Evolutionary conservation across 2,888 invertebrate species (phyloP), one percentile per base, ranked within the genome.

Genomic region (Lypha dubia): DNA sequence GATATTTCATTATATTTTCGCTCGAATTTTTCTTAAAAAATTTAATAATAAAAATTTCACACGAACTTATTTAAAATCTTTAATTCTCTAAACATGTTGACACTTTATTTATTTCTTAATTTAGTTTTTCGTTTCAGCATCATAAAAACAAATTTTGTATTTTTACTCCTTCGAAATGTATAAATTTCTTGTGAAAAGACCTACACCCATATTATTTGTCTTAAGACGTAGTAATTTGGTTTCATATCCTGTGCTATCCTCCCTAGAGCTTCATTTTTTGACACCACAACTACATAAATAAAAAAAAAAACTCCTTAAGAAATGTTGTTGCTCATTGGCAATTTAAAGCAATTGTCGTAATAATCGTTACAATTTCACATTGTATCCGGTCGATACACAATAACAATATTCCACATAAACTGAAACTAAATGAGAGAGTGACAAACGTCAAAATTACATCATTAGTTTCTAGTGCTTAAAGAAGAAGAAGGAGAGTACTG

Each of bases 281-380:
- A 56, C 53, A 20, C 60, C 58, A 46, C 60, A 35, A 17, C 35
- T 63, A 46, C 38, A n/a, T n/a, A n/a, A n/a, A n/a, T n/a, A n/a
- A n/a, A n/a, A 58, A 24, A 3, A 35, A 35, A 51, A 73, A 51
- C 20, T n/a, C 49, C 20, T 20, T 62, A 75, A 70, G 62, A 82
- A 70, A 70, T 28, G 5, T 24, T 62, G 2, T 13, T n/a, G 41
- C 46, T 35, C 20, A 68, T 58, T 56, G 46, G 32, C 77, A 70
- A 80, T 81, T 84, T 74, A 77, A 81, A 79, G 77, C 81, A 84
- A 84, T 84, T 84, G 81, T 74, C 51, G 65, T 67, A 84, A 84
- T 84, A 86, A 86, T 75, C 82, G 86, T 86, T 86, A 86, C 86
- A 86, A 84, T 86, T 86, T 84, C 63, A 65, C 38, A 46, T 80